These are phyloP conservation scores for Trichomycterus rosablanca DNA, from an alignment of 2,113 vertebrate genomes.

Conservation along the genomic window DNA sequence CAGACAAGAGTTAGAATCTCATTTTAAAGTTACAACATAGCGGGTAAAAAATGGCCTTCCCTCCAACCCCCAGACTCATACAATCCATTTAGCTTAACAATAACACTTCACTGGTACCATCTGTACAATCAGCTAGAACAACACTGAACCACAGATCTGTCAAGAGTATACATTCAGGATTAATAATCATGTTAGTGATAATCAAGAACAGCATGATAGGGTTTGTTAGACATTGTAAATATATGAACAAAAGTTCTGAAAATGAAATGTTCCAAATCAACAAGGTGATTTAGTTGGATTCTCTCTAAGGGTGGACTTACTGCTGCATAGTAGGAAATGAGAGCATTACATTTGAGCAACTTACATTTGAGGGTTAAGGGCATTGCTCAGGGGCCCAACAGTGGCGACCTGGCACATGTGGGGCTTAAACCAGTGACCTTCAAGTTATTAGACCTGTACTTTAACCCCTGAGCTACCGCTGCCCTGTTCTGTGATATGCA, in stretches of 20 bases:
- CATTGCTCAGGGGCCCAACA: too few relatives aligned
- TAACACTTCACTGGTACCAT: conserved; percentile 22
- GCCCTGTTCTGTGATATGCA: too few relatives aligned
- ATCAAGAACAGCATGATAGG: neutral
- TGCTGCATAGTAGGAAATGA: neutral
- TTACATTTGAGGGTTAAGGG: too few relatives aligned
- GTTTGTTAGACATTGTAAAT: neutral
- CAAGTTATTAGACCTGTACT: too few relatives aligned
- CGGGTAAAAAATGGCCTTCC: conserved; percentile 36
- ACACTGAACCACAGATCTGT: neutral
- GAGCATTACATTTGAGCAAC: too few relatives aligned
- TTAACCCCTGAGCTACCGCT: too few relatives aligned
- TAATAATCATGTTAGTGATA: neutral
- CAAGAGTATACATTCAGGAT: neutral
- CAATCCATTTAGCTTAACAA: neutral
- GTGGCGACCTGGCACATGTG: too few relatives aligned
- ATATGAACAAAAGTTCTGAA: too few relatives aligned
- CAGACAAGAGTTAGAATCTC: conserved; percentile 22
- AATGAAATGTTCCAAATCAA: neutral
- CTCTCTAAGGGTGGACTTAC: neutral
- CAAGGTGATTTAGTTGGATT: conserved; percentile 1
- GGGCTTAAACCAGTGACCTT: too few relatives aligned
- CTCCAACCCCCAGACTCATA: neutral
- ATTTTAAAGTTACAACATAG: conserved; percentile 37
- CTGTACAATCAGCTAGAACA: conserved; percentile 1